phyloP scores from a whole-genome alignment of 1,140 invertebrate species.

The Phymorhynchus buccinoides region DNA sequence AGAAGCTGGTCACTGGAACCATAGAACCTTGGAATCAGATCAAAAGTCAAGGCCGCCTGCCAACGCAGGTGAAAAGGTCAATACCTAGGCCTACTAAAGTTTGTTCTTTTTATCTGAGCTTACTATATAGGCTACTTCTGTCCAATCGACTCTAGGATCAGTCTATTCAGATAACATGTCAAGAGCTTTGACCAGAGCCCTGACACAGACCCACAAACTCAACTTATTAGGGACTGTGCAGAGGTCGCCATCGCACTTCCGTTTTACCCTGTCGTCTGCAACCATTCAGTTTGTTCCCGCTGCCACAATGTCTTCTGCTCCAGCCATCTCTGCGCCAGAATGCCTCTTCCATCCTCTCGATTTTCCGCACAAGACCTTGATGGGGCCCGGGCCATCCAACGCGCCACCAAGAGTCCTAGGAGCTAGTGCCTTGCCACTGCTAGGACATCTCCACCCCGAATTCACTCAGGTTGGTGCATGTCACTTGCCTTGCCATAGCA shows the following conservation, averaged over 20 bases:
- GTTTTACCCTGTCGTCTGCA: conserved; percentile 3
- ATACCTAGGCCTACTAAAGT: too few relatives aligned
- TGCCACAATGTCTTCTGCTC: not conserved
- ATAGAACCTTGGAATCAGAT: too few relatives aligned
- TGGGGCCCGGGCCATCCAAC: conserved; percentile 87
- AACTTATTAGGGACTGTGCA: conserved; percentile 57
- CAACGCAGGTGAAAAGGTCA: too few relatives aligned
- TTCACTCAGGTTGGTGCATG: conserved; percentile 78
- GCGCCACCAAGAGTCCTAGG: conserved; percentile 79
- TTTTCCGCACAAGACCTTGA: conserved; percentile 80
- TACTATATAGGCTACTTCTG: too few relatives aligned
- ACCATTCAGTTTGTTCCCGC: not conserved
- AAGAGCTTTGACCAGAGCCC: not conserved
- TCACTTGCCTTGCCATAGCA: conserved; percentile 78
- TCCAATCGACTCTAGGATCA: too few relatives aligned
- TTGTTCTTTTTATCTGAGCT: too few relatives aligned
- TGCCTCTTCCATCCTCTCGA: conserved; percentile 77
- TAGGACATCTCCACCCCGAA: conserved; percentile 84
- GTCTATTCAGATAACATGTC: not conserved
- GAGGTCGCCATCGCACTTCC: not conserved
- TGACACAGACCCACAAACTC: not conserved
- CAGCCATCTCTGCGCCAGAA: conserved; percentile 54
- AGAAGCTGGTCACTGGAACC: too few relatives aligned
- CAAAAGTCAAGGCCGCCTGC: too few relatives aligned
- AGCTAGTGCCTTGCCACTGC: conserved; percentile 78